Base-by-base conservation (phyloP, 2,797 vertebrate species). In the Buphagus erythrorhynchus region DNA sequence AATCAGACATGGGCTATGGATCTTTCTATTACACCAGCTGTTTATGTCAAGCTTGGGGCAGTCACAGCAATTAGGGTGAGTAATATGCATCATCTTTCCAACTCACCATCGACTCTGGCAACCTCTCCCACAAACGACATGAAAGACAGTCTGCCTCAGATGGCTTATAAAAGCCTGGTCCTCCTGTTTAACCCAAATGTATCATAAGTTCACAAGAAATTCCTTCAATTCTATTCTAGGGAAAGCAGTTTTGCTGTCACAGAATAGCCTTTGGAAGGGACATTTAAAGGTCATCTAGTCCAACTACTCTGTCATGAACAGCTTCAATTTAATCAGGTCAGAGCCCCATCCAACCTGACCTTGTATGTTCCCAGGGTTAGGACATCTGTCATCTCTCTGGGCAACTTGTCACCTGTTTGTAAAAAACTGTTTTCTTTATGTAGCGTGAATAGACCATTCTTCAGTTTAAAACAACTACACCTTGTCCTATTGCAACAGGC, bases 11-110 rank as follows among this genome's bases (percentile, higher is more conserved):
- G 55, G 48, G n/a, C 79, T 85, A 71, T 82, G 33, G 74, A 75
- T 84, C 59, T 88, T 93, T 62, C 55, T 78, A n/a, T 84, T 90
- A 79, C 55, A 95, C 59, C 61, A 74, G 78, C 61, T 95, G 90
- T 83, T 95, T 87, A 59, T 83, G 61, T 77, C 75, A 86, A 77
- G 71, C 45, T 63, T 83, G 68, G 61, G 67, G 85, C 1, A 0
- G 63, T 83, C 45, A 74, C 65, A 74, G 68, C 57, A 90, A 82
- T 91, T 94, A 95, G 45, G 1, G 4, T 83, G 89, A 95, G 43
- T 93, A 91, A 86, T 88, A 71, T 16, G n/a, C 35, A 80, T 58
- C 35, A 71, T 67, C 49, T 49, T 94, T 12, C 5, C 78, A 91
- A 58, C 20, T 84, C 61, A 51, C 45, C 68, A 46, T 65, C 14